These are phyloP conservation scores for Mycetomoellerius zeteki DNA, from an alignment of 1,140 invertebrate genomes.

Conservation along the genomic window DNA sequence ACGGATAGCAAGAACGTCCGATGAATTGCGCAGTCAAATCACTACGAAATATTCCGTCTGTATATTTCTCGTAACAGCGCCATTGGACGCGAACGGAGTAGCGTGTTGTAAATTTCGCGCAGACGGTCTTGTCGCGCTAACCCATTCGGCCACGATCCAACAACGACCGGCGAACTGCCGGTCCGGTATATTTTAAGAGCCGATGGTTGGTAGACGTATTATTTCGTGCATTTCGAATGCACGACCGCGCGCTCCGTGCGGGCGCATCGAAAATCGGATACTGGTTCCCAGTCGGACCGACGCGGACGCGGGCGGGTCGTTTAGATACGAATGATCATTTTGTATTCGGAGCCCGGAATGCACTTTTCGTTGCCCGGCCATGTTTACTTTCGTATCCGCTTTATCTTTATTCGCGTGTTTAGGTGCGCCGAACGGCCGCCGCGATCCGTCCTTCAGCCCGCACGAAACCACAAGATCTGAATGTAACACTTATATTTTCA, in stretches of 20 bases:
- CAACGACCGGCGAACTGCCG: slow-evolving; percentile 44
- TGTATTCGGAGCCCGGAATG: slow-evolving; percentile 70
- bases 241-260: slow-evolving; percentile 52
- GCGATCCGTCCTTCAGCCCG: slow-evolving; percentile 48
- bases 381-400: slow-evolving; percentile 71
- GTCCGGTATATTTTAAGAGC: slow-evolving; percentile 70
- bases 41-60: neutral
- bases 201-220: slow-evolving; percentile 72
- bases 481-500: slow-evolving; percentile 25
- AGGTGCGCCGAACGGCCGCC: slow-evolving; percentile 59
- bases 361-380: slow-evolving; percentile 57
- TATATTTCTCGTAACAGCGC: neutral
- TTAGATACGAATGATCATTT: slow-evolving; percentile 74
- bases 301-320: slow-evolving; percentile 42
- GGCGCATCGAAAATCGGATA: slow-evolving; percentile 73
- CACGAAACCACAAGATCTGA: slow-evolving; percentile 18
- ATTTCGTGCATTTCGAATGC: slow-evolving; percentile 71
- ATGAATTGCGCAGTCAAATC: neutral
- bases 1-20: neutral
- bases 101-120: slow-evolving; percentile 64
- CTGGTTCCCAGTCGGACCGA: slow-evolving; percentile 30
- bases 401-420: slow-evolving; percentile 73
- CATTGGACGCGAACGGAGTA: neutral
- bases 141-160: slow-evolving; percentile 69
- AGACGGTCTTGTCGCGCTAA: slow-evolving; percentile 55